These are phyloP conservation scores for Sphecodes monilicornis DNA, from an alignment of 2,888 invertebrate species.

Conservation along the genomic window DNA sequence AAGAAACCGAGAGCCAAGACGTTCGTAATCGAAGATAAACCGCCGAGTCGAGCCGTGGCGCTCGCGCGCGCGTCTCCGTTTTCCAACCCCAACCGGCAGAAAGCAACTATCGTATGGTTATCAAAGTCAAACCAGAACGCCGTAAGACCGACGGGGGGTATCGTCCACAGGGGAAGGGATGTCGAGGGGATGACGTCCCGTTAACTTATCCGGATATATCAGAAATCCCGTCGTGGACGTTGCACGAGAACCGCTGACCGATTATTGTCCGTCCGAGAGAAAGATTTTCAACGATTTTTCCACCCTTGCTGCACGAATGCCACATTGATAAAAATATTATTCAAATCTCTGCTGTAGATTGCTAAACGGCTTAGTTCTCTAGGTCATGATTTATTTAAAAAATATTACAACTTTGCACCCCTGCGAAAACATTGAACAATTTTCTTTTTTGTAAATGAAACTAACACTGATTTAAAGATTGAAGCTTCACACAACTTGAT, in stretches of 20 bases:
- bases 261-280: not conserved
- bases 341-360: no score
- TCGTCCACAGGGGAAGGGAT: constrained; percentile 55
- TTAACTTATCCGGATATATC: constrained; percentile 79
- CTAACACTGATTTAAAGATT: no score
- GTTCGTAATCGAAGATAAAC: constrained; percentile 84
- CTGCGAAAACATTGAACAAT: no score
- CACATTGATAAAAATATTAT: no score
- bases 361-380: no score
- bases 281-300: not conserved
- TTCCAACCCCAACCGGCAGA: constrained; percentile 61
- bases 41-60: constrained; percentile 40
- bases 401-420: no score
- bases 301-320: not conserved
- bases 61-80: constrained; percentile 45
- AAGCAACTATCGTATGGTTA: constrained; percentile 77
- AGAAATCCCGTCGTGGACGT: constrained; percentile 72
- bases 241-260: constrained; percentile 56
- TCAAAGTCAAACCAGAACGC: constrained; percentile 76
- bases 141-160: constrained; percentile 64
- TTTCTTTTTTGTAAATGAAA: no score
- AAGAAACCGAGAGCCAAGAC: constrained; percentile 82
- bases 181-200: constrained; percentile 76
- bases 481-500: no score
- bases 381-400: no score